Evolutionary conservation across 2,888 invertebrate genomes (phyloP).

Genomic region (Taphrorychus bicolor): DNA sequence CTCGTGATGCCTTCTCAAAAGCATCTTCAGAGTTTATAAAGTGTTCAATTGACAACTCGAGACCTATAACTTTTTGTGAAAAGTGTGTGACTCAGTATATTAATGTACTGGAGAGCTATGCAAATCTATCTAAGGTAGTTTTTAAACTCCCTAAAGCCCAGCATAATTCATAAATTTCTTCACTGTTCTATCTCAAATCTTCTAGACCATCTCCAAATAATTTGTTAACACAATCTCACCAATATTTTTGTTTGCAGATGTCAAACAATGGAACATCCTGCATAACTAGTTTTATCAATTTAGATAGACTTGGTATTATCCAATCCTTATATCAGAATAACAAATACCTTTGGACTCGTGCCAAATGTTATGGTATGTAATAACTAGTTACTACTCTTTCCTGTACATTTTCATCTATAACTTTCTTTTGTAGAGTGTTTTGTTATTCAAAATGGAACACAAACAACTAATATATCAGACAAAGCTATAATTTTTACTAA

Average conservation of each 20-base stretch:
- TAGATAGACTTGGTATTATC: slow-evolving; percentile 69
- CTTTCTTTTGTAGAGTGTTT: slow-evolving; percentile 63
- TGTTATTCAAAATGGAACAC: slow-evolving; percentile 58
- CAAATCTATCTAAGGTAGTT: slow-evolving; percentile 61
- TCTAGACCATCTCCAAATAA: too few relatives aligned
- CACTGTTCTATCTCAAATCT: too few relatives aligned
- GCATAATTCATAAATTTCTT: too few relatives aligned
- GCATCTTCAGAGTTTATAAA: slow-evolving; percentile 66
- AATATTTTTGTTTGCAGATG: slow-evolving; percentile 36
- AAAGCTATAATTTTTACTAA: slow-evolving; percentile 55
- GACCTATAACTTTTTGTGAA: slow-evolving; percentile 69
- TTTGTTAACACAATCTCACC: too few relatives aligned
- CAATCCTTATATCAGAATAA: slow-evolving; percentile 65
- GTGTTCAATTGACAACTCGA: slow-evolving; percentile 67
- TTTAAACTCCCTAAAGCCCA: too few relatives aligned
- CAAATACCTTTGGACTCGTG: slow-evolving; percentile 66
- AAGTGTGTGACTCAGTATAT: slow-evolving; percentile 66
- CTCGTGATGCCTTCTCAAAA: slow-evolving; percentile 61
- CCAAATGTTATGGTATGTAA: slow-evolving; percentile 68
- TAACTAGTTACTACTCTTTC: background rate
- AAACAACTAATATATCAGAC: slow-evolving; percentile 60
- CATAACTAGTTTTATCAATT: slow-evolving; percentile 65
- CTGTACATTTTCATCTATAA: background rate
- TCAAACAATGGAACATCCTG: slow-evolving; percentile 63
- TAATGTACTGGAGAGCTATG: slow-evolving; percentile 62